Evolutionary conservation across 2,113 vertebrate species (phyloP).

Genomic region (Pithys albifrons): DNA sequence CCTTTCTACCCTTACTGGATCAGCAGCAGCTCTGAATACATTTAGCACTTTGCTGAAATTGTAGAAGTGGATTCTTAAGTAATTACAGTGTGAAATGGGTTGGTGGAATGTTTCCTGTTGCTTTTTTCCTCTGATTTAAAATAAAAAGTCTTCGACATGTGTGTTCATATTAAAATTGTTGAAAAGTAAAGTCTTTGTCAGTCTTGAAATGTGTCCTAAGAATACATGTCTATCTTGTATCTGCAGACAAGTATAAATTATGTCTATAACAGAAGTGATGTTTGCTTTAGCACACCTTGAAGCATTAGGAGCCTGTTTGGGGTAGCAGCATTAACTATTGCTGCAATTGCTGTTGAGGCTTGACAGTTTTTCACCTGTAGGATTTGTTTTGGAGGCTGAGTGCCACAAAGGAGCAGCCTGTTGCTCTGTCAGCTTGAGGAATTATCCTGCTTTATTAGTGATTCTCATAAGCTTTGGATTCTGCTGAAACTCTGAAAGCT

Average conservation of each 20-base stretch:
- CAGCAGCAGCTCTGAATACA: not conserved
- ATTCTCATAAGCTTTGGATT: not conserved
- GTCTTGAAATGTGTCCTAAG: not conserved
- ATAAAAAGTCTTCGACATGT: not conserved
- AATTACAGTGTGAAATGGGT: not conserved
- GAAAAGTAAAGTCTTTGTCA: not conserved
- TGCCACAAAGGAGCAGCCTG: not conserved
- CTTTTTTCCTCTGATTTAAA: not conserved
- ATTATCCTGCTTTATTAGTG: not conserved
- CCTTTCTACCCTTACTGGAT: not conserved
- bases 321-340: not conserved
- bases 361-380: not conserved
- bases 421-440: too few relatives aligned
- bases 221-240: not conserved
- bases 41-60: not conserved
- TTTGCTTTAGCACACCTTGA: constrained; percentile 31
- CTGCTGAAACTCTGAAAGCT: not conserved
- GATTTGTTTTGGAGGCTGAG: not conserved
- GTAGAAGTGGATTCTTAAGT: not conserved
- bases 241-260: not conserved
- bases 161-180: not conserved
- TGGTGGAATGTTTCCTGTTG: not conserved
- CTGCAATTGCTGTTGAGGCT: not conserved
- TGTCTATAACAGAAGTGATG: not conserved
- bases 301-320: not conserved